phyloP scores from a whole-genome alignment of 2,797 vertebrate genomes.

The Ispidina picta region DNA sequence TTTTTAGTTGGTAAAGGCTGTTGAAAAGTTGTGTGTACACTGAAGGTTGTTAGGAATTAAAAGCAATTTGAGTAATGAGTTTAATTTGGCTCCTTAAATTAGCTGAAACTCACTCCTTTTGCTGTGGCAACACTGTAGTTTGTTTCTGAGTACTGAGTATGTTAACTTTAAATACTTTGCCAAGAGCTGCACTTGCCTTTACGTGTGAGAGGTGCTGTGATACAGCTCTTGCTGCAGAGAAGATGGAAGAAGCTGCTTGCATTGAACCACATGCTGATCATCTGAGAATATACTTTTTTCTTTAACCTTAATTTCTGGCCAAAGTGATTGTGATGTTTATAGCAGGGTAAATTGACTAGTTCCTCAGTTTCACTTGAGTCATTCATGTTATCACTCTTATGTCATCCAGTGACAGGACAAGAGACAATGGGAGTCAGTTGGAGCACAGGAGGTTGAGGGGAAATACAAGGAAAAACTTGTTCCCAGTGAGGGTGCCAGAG shows the following conservation, averaged over 20 bases:
- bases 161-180: neutral
- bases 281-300: neutral
- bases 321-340: neutral
- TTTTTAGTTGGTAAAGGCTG: neutral
- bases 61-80: neutral
- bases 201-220: neutral
- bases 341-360: neutral
- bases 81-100: neutral
- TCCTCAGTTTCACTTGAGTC: neutral
- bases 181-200: neutral
- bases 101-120: neutral
- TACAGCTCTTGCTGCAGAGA: neutral
- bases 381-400: neutral
- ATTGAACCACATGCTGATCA: neutral
- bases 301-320: neutral
- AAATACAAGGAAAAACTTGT: too few relatives aligned
- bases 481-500: too few relatives aligned
- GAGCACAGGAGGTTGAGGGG: too few relatives aligned
- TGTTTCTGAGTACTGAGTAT: neutral
- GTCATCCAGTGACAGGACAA: too few relatives aligned
- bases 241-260: neutral
- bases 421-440: too few relatives aligned
- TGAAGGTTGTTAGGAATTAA: neutral
- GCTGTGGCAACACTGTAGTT: neutral
- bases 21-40: neutral